These are phyloP conservation scores for Exephanes ischioxanthus DNA, from an alignment of 2,888 invertebrate genomes.

Conservation along the genomic window DNA sequence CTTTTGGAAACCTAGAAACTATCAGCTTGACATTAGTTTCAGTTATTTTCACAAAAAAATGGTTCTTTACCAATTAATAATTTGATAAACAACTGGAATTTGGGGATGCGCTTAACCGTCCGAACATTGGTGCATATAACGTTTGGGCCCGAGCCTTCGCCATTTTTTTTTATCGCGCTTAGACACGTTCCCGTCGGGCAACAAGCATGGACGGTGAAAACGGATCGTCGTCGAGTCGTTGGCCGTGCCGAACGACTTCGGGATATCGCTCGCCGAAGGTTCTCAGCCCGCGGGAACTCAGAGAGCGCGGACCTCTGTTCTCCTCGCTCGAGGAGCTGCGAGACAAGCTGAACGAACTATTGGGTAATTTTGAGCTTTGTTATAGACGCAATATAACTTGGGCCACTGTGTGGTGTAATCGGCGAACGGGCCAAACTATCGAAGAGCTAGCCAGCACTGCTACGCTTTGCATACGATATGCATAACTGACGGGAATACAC, in stretches of 20 bases:
- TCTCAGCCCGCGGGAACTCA: constrained; percentile 63
- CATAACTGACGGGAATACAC: neutral
- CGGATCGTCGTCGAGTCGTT: constrained; percentile 60
- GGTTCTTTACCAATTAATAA: too few relatives aligned
- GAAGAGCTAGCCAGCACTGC: constrained; percentile 1
- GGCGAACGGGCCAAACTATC: constrained; percentile 37
- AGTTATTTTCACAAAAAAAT: too few relatives aligned
- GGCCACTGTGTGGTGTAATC: constrained; percentile 34
- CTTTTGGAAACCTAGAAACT: too few relatives aligned
- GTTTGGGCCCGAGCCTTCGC: too few relatives aligned
- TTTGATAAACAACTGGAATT: too few relatives aligned
- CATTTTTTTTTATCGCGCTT: neutral
- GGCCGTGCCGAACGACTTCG: constrained; percentile 50
- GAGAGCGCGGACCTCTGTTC: constrained; percentile 78
- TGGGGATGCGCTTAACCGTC: too few relatives aligned
- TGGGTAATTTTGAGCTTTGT: constrained; percentile 77
- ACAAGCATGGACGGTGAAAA: constrained; percentile 3
- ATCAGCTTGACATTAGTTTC: too few relatives aligned
- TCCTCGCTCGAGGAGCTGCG: constrained; percentile 82
- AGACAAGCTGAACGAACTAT: constrained; percentile 81
- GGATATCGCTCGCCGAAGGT: constrained; percentile 62
- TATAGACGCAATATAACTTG: neutral
- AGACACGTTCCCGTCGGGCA: neutral
- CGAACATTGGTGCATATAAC: too few relatives aligned
- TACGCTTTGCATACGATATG: constrained; percentile 8